Evolutionary conservation across 2,797 vertebrate species (phyloP).

Genomic region (Lepidocolaptes lacrymiger): DNA sequence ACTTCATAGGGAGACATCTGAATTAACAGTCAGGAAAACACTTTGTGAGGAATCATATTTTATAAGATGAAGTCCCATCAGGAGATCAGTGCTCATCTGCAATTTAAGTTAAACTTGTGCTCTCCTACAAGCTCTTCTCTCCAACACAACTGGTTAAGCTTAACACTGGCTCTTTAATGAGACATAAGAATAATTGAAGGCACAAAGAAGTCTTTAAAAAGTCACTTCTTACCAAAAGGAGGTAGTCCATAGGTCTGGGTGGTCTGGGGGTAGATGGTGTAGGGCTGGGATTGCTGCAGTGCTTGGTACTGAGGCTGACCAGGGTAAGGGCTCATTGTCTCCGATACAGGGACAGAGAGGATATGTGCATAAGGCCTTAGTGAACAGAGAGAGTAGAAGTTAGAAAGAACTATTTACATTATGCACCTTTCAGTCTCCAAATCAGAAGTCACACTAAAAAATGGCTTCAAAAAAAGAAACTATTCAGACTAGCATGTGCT

Average conservation of each 20-base stretch:
- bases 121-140: neutral
- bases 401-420: neutral
- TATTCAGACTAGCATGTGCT: neutral
- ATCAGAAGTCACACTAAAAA: neutral
- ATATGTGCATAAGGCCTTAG: constrained; percentile 83
- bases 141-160: neutral
- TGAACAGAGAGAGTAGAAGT: neutral
- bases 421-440: neutral
- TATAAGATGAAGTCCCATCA: neutral
- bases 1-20: neutral
- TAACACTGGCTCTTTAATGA: neutral
- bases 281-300: constrained; percentile 89
- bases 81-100: neutral
- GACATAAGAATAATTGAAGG: neutral
- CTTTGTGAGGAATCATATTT: neutral
- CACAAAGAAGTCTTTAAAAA: neutral
- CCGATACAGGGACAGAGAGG: constrained; percentile 81
- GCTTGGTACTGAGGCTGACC: constrained; percentile 88
- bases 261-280: constrained; percentile 90
- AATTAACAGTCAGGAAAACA: neutral
- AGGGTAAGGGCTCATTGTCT: constrained; percentile 87
- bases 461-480: neutral
- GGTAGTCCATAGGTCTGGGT: constrained; percentile 95
- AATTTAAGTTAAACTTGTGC: neutral
- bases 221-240: constrained; percentile 89